Conservation (phyloP, 2,888 invertebrate species). For the Spilosoma lubricipeda region DNA sequence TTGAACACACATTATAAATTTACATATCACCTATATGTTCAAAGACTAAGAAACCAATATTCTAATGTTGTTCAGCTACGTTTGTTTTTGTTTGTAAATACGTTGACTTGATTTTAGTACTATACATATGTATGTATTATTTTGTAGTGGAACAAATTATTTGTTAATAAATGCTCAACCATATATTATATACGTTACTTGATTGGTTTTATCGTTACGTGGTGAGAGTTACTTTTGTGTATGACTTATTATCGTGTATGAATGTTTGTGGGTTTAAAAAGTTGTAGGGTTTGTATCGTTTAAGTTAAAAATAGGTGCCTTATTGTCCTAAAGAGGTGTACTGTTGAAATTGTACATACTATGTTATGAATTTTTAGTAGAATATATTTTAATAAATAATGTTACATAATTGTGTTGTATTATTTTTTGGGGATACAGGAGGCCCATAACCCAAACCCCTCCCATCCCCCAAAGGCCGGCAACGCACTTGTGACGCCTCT, state of each 20-base stretch:
- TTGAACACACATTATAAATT: conserved; percentile 1
- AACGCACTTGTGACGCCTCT: too few relatives aligned
- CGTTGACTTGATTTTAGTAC: conserved; percentile 36
- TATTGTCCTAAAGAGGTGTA: conserved; percentile 79
- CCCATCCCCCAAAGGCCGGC: too few relatives aligned
- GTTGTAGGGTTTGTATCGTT: conserved; percentile 49
- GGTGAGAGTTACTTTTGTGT: conserved; percentile 74
- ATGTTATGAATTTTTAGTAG: conserved; percentile 81
- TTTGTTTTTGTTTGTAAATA: conserved; percentile 34
- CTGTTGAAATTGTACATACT: conserved; percentile 83
- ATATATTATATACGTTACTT: conserved; percentile 64
- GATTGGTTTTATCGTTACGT: conserved; percentile 63
- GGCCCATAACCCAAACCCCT: too few relatives aligned
- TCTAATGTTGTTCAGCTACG: background rate
- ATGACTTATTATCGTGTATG: conserved; percentile 54
- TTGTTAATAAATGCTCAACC: conserved; percentile 75
- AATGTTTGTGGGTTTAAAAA: conserved; percentile 63
- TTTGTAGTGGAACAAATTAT: conserved; percentile 31
- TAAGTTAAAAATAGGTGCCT: conserved; percentile 73
- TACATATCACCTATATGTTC: background rate
- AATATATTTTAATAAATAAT: conserved; percentile 83
- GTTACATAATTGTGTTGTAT: conserved; percentile 68
- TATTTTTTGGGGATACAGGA: too few relatives aligned
- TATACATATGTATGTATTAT: conserved; percentile 12
- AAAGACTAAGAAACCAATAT: conserved; percentile 17